phyloP scores from a whole-genome alignment of 2,113 vertebrate species.

The Xerus inauris region DNA sequence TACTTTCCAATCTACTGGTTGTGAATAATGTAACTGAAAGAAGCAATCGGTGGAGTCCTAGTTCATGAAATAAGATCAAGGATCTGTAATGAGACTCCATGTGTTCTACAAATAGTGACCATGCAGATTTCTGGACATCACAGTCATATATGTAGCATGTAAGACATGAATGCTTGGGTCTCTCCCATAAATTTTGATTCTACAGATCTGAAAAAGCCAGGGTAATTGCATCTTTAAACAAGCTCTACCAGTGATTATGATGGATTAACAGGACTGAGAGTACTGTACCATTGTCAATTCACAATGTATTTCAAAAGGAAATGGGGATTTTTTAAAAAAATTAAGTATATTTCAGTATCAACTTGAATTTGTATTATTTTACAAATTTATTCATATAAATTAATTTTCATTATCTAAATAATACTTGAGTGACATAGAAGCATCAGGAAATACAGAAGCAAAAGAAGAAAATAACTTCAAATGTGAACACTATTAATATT shows the following conservation, averaged over 20 bases:
- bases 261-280: background rate
- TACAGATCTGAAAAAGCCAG: background rate
- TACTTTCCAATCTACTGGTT: background rate
- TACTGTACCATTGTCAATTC: background rate
- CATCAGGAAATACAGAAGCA: background rate
- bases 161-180: background rate
- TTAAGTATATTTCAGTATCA: background rate
- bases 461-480: constrained; percentile 3
- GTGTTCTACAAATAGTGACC: background rate
- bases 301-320: background rate
- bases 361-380: constrained; percentile 14
- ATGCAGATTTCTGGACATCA: background rate
- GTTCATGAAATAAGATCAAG: background rate
- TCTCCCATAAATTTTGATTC: background rate
- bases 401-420: constrained; percentile 2
- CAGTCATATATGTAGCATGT: background rate
- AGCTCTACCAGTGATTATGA: background rate
- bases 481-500: background rate
- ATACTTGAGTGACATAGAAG: background rate
- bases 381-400: background rate
- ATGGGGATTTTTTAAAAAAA: background rate
- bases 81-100: background rate
- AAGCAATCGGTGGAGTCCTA: background rate
- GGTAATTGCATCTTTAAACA: background rate
- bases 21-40: background rate